Evolutionary conservation across 1,140 invertebrate species (phyloP).

Genomic region (Centruroides sculpturatus): DNA sequence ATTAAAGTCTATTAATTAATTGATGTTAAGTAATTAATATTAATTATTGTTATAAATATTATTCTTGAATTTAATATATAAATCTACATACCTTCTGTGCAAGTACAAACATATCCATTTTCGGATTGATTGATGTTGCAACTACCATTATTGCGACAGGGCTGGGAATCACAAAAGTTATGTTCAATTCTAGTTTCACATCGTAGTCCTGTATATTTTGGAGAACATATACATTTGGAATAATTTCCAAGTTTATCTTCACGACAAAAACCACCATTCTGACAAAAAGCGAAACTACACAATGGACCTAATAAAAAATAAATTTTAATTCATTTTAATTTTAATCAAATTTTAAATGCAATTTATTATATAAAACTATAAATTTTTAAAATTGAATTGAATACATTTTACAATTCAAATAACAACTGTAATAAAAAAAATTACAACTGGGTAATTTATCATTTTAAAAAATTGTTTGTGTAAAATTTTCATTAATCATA

Average conservation of each 20-base stretch:
- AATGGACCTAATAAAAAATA: conserved; percentile 30
- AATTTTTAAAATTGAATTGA: no score
- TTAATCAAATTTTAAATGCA: no score
- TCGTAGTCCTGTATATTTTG: conserved; percentile 29
- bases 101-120: conserved; percentile 26
- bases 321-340: conserved; percentile 23
- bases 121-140: conserved; percentile 20
- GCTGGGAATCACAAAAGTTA: conserved; percentile 17
- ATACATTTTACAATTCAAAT: no score
- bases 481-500: no score
- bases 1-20: no score
- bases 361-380: no score
- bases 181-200: conserved; percentile 23
- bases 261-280: conserved; percentile 28
- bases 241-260: conserved; percentile 30
- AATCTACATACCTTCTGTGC: conserved; percentile 66
- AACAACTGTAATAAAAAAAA: no score
- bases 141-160: conserved; percentile 26
- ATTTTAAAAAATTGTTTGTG: no score
- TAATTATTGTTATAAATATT: no score
- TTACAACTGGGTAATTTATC: no score
- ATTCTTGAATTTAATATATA: no score
- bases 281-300: conserved; percentile 26
- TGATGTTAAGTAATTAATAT: no score
- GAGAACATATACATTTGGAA: conserved; percentile 36